Evolutionary conservation across 1,140 invertebrate species (phyloP).

Genomic region (Campoletis sonorensis): DNA sequence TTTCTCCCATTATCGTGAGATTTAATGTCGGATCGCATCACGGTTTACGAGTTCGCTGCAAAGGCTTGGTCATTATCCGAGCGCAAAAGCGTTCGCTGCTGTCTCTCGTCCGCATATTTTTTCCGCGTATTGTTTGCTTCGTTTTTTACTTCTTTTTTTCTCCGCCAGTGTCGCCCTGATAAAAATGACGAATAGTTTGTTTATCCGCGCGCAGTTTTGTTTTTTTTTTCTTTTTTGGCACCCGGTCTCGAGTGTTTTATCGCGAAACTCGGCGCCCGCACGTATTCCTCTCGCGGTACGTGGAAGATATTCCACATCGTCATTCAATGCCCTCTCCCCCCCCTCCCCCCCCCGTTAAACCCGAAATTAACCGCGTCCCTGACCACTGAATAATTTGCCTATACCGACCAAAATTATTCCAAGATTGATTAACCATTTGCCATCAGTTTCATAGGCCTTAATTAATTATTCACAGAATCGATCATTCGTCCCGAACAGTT

Average conservation of each 20-base stretch:
- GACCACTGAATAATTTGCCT: too few relatives aligned
- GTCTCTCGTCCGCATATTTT: background rate
- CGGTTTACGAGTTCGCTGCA: background rate
- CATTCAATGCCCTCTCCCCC: too few relatives aligned
- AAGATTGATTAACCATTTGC: too few relatives aligned
- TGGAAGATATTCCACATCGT: too few relatives aligned
- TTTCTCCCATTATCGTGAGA: slow-evolving; percentile 1
- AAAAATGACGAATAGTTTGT: slow-evolving; percentile 24
- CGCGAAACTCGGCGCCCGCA: background rate
- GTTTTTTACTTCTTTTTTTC: background rate
- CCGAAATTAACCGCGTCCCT: too few relatives aligned
- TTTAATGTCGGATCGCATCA: slow-evolving; percentile 15
- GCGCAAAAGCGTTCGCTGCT: background rate
- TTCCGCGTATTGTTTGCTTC: background rate
- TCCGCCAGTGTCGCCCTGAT: background rate
- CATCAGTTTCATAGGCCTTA: too few relatives aligned
- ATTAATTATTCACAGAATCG: too few relatives aligned
- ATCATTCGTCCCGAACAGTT: too few relatives aligned
- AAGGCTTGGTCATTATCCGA: background rate
- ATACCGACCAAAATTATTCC: too few relatives aligned
- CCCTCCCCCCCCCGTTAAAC: too few relatives aligned
- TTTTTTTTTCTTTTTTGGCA: background rate
- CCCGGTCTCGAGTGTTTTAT: background rate
- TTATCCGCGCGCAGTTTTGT: slow-evolving; percentile 13
- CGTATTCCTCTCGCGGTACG: background rate